A percentile compares a stretch with the other conserved stretches of the same genome.
These are phyloP conservation scores for Synanthedon formicaeformis DNA, from an alignment of 2,888 invertebrate species.

Conservation along the genomic window DNA sequence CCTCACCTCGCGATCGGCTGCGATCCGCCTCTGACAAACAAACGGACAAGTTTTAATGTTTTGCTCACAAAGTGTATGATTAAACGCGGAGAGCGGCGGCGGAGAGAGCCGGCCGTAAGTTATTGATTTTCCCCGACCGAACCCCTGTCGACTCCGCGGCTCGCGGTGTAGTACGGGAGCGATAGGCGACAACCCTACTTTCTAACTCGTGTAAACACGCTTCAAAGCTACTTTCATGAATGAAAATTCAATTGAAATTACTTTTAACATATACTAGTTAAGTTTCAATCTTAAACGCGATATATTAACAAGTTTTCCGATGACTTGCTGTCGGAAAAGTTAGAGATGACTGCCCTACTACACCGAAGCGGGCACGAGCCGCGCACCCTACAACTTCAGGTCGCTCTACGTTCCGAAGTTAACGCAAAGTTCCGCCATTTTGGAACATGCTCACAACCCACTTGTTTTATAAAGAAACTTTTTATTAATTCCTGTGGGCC, in stretches of 20 bases:
- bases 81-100: constrained; percentile 70
- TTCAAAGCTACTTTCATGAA: constrained; percentile 35
- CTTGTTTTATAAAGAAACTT: constrained; percentile 73
- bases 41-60: constrained; percentile 71
- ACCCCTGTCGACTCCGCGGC: constrained; percentile 62
- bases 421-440: constrained; percentile 72
- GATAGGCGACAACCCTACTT: constrained; percentile 36
- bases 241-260: constrained; percentile 18
- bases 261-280: constrained; percentile 25
- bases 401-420: constrained; percentile 70
- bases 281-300: constrained; percentile 29
- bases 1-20: constrained; percentile 25
- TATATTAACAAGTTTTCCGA: constrained; percentile 41
- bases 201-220: constrained; percentile 27
- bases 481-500: constrained; percentile 72
- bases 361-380: constrained; percentile 39
- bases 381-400: constrained; percentile 70
- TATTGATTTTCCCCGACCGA: constrained; percentile 70
- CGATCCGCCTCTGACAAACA: constrained; percentile 63
- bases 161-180: constrained; percentile 43
- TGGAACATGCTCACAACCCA: constrained; percentile 73
- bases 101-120: constrained; percentile 70
- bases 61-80: constrained; percentile 72
- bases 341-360: constrained; percentile 51
- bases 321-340: constrained; percentile 57